Percentiles rank a stretch among this genome's conserved stretches.
phyloP scores from a whole-genome alignment of 1,140 invertebrate species.

The Odontomachus brunneus region DNA sequence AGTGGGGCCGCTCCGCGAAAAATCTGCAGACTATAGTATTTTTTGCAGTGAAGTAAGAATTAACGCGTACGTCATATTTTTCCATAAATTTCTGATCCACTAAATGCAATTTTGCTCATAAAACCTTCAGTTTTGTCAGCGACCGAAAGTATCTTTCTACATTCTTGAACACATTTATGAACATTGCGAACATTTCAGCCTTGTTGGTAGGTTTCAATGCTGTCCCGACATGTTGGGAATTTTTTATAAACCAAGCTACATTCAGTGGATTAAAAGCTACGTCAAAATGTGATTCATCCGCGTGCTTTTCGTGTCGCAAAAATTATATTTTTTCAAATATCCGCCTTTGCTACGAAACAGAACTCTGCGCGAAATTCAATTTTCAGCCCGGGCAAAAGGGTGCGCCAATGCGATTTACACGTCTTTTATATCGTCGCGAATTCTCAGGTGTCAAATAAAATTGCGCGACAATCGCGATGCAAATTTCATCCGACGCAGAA shows the following conservation, averaged over 20 bases:
- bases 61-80: too few species aligned
- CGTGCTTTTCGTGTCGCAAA: too few species aligned
- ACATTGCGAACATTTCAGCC: too few species aligned
- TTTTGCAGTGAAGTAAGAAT: neutral
- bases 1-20: neutral
- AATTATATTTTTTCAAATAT: neutral
- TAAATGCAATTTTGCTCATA: neutral
- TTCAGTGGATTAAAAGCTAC: too few species aligned
- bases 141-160: too few species aligned
- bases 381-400: neutral
- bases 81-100: too few species aligned
- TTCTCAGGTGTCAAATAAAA: conserved; percentile 19
- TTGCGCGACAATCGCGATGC: neutral
- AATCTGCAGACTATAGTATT: neutral
- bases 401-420: neutral
- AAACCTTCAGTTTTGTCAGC: too few species aligned
- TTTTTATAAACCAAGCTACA: too few species aligned
- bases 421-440: neutral
- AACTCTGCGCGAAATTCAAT: neutral
- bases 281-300: too few species aligned
- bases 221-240: too few species aligned
- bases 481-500: neutral
- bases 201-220: too few species aligned
- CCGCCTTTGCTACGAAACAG: neutral
- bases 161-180: too few species aligned